These are phyloP conservation scores for Brachypterus glaber DNA, from an alignment of 2,888 invertebrate genomes.

Conservation along the genomic window DNA sequence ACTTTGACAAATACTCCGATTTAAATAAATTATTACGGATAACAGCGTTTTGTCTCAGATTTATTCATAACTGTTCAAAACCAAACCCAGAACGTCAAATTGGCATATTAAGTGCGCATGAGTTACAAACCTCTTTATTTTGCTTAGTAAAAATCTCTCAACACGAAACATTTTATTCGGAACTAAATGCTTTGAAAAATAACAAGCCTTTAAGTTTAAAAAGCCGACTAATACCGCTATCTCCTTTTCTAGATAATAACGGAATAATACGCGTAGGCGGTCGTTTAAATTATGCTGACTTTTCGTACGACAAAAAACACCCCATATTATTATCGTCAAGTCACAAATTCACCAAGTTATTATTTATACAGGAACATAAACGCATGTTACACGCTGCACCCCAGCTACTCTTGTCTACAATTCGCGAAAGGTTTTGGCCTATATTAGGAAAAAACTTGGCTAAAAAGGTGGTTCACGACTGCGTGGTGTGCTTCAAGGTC, in stretches of 20 bases:
- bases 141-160: constrained; percentile 10
- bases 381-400: constrained; percentile 15
- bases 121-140: constrained; percentile 6
- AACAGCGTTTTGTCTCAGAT: neutral
- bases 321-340: constrained; percentile 15
- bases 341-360: constrained; percentile 14
- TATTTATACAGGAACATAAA: constrained; percentile 16
- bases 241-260: constrained; percentile 14
- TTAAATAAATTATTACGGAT: constrained; percentile 1
- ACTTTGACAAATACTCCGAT: constrained; percentile 5
- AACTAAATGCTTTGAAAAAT: constrained; percentile 8
- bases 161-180: constrained; percentile 7
- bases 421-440: constrained; percentile 23
- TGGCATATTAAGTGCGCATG: neutral
- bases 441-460: constrained; percentile 19
- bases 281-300: constrained; percentile 10
- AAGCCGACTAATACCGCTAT: constrained; percentile 11
- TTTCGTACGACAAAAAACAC: constrained; percentile 12
- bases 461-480: constrained; percentile 17
- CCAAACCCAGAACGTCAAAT: constrained; percentile 5
- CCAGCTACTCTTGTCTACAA: constrained; percentile 14
- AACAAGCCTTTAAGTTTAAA: neutral
- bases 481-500: constrained; percentile 19
- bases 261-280: constrained; percentile 14
- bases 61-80: neutral